A percentile compares a stretch with the other conserved stretches of the same genome.
Evolutionary conservation across 2,888 invertebrate genomes (phyloP).

Genomic region (Leptodirus hochenwartii): DNA sequence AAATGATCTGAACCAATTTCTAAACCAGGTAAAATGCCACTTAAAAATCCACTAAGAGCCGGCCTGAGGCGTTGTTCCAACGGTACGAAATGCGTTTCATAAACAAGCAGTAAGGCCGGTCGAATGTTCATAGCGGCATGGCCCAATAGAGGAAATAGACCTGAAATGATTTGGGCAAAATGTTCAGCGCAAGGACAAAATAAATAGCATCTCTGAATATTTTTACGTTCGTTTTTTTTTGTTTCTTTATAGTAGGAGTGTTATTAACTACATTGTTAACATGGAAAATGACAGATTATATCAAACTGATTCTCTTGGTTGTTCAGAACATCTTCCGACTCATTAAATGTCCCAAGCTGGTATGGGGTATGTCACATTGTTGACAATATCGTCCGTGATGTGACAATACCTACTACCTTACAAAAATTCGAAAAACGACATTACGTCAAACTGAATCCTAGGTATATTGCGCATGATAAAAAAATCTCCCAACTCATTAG

Average conservation of each 20-base stretch:
- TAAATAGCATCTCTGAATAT: neutral
- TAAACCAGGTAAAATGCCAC: constrained; percentile 72
- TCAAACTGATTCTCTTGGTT: no score
- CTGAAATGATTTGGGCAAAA: constrained; percentile 24
- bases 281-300: no score
- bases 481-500: no score
- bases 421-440: no score
- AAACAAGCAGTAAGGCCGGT: constrained; percentile 60
- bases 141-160: constrained; percentile 74
- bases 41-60: constrained; percentile 71
- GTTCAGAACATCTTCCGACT: no score
- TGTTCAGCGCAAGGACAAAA: neutral
- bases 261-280: neutral
- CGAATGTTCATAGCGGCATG: constrained; percentile 83
- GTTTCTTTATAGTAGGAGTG: constrained; percentile 1
- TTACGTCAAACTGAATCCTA: no score
- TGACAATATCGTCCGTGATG: no score
- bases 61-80: constrained; percentile 58
- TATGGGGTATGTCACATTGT: no score
- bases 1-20: constrained; percentile 74
- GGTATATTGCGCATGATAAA: no score
- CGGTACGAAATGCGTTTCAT: constrained; percentile 77
- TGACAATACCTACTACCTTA: no score
- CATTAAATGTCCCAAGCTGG: no score
- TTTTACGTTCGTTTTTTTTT: constrained; percentile 1